phyloP scores from a whole-genome alignment of 1,140 invertebrate species.

The Achatina immaculata region DNA sequence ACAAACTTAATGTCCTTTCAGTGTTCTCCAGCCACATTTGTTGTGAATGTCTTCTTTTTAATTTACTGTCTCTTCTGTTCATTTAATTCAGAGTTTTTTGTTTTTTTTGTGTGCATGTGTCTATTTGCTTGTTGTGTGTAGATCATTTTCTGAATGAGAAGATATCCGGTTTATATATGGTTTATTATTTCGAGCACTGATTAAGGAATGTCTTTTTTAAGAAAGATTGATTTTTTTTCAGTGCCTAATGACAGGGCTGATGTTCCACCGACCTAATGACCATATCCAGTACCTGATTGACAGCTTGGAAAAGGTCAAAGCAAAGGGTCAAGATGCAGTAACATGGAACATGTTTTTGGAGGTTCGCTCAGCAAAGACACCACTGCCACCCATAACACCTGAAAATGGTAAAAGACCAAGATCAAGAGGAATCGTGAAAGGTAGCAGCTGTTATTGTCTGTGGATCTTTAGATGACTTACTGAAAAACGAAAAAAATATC shows the following conservation, averaged over 20 bases:
- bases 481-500: no score
- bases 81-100: no score
- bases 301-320: slow-evolving; percentile 65
- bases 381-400: slow-evolving; percentile 64
- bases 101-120: no score
- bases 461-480: not conserved
- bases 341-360: slow-evolving; percentile 69
- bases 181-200: no score
- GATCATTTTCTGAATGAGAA: no score
- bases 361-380: slow-evolving; percentile 58
- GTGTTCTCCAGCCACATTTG: no score
- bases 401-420: slow-evolving; percentile 50
- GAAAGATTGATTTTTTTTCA: slow-evolving; percentile 38
- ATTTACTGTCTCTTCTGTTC: no score
- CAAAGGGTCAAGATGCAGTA: slow-evolving; percentile 59
- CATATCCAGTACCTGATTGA: slow-evolving; percentile 69
- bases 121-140: no score
- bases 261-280: slow-evolving; percentile 70
- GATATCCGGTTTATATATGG: no score
- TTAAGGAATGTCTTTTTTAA: no score
- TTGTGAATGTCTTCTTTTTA: no score
- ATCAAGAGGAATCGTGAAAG: slow-evolving; percentile 31
- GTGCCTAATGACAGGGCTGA: slow-evolving; percentile 71
- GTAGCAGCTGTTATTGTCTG: not conserved
- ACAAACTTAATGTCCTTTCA: no score